These are phyloP conservation scores for Spinus olivaceus DNA, from an alignment of 2,797 vertebrate genomes.

Conservation along the genomic window DNA sequence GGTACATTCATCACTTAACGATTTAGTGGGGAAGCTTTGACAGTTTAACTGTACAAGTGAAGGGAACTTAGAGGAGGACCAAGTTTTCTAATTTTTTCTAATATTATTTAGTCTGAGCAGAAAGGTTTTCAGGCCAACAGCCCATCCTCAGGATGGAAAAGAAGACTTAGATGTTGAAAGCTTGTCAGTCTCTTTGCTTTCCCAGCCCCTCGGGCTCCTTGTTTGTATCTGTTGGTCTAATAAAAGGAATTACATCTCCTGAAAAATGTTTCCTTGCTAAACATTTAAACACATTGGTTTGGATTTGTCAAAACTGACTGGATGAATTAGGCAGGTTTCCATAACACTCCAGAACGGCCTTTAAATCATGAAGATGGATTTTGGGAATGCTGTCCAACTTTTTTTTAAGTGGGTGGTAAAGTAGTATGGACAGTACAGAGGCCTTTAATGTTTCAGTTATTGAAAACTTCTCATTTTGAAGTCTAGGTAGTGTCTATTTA, in stretches of 20 bases:
- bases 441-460: background rate
- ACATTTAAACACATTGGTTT: constrained; percentile 38
- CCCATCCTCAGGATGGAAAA: constrained; percentile 25
- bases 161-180: background rate
- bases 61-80: constrained; percentile 2
- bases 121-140: background rate
- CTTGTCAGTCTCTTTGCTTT: background rate
- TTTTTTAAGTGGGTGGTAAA: constrained; percentile 22
- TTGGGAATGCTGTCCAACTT: background rate
- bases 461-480: constrained; percentile 12
- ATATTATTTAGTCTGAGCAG: constrained; percentile 37
- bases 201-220: background rate
- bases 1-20: background rate
- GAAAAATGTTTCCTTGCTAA: constrained; percentile 37
- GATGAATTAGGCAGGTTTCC: constrained; percentile 27
- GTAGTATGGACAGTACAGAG: background rate
- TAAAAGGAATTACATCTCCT: constrained; percentile 51
- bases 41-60: background rate
- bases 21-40: background rate
- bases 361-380: constrained; percentile 44
- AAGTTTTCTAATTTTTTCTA: background rate
- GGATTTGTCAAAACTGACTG: constrained; percentile 54
- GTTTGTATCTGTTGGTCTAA: constrained; percentile 49
- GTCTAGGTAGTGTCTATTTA: background rate
- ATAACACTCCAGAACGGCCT: background rate